Evolutionary conservation across 2,113 vertebrate species (phyloP).

Genomic region (Rattus rattus): DNA sequence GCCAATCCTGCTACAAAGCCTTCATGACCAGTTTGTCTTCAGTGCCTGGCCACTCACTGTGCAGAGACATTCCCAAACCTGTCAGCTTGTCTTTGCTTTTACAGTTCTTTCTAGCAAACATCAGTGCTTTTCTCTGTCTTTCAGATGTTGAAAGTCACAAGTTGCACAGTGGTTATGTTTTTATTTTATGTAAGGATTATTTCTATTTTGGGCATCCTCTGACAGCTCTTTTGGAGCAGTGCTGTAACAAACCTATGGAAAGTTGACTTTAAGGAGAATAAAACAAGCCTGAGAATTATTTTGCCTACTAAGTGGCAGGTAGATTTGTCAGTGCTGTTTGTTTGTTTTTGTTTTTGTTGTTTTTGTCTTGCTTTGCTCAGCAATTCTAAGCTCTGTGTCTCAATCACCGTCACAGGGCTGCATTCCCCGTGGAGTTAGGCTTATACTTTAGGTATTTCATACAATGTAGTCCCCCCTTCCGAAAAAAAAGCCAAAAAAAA

Average conservation of each 20-base stretch:
- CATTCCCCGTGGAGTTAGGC: slow-evolving; percentile 68
- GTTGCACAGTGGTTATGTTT: slow-evolving; percentile 62
- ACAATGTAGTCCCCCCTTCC: neutral
- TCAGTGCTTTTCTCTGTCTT: slow-evolving; percentile 69
- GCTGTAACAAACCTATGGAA: slow-evolving; percentile 51
- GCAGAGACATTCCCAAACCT: slow-evolving; percentile 62
- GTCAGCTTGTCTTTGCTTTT: slow-evolving; percentile 57
- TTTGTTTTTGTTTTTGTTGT: neutral
- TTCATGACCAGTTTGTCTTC: neutral
- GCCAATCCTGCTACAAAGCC: neutral
- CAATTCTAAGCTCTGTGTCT: neutral
- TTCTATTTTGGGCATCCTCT: slow-evolving; percentile 74
- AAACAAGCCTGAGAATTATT: slow-evolving; percentile 61
- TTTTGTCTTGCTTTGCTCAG: neutral
- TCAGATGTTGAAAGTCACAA: slow-evolving; percentile 78
- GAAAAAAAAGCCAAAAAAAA: neutral
- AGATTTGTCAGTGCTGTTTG: slow-evolving; percentile 14
- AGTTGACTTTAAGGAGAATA: slow-evolving; percentile 65
- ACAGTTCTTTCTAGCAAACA: slow-evolving; percentile 70
- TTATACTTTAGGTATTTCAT: slow-evolving; percentile 71
- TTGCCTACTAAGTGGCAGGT: slow-evolving; percentile 36
- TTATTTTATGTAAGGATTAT: slow-evolving; percentile 73
- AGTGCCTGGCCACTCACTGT: neutral
- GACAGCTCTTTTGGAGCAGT: slow-evolving; percentile 51
- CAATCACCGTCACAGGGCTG: slow-evolving; percentile 20